phyloP scores from a whole-genome alignment of 2,113 vertebrate genomes.

The Oophaga pumilio region DNA sequence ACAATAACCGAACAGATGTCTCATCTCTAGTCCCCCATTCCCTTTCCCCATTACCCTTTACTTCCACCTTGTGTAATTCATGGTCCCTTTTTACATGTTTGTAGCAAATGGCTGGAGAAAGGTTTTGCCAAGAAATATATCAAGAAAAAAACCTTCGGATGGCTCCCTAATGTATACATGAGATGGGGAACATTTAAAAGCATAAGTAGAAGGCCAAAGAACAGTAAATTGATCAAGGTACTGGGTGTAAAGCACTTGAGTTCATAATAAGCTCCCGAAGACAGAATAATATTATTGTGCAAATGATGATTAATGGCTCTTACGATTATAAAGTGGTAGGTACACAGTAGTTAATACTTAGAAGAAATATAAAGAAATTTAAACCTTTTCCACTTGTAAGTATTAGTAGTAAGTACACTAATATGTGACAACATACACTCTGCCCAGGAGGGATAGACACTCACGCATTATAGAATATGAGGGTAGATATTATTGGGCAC shows the following conservation, averaged over 20 bases:
- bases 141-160: background rate
- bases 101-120: background rate
- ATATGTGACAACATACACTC: background rate
- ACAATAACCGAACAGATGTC: no score
- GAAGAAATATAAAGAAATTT: background rate
- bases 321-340: slow-evolving; percentile 6
- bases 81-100: background rate
- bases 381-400: background rate
- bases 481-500: background rate
- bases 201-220: background rate
- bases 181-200: background rate
- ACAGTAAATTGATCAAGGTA: background rate
- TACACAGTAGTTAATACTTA: slow-evolving; percentile 2
- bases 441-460: background rate
- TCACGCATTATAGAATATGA: background rate
- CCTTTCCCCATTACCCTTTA: background rate
- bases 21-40: no score
- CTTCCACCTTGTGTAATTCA: background rate
- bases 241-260: background rate
- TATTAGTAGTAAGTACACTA: background rate
- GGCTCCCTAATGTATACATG: background rate
- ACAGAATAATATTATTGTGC: slow-evolving; percentile 18
- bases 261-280: background rate
- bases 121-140: background rate
- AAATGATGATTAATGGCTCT: slow-evolving; percentile 17